Evolutionary conservation across 2,888 invertebrate species (phyloP).

Genomic region (Eupithecia pulchellata): DNA sequence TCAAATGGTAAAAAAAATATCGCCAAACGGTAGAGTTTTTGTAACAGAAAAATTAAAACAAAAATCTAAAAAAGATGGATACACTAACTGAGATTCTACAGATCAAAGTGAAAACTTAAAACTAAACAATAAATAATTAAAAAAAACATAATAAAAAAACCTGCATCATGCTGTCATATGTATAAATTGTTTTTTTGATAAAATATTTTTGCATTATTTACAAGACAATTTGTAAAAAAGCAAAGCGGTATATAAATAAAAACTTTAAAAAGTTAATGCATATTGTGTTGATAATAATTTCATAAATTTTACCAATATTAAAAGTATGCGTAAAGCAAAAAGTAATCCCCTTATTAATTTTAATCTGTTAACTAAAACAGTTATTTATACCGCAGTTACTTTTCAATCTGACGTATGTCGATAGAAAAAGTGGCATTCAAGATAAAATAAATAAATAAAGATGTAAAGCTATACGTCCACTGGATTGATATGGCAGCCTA

Average conservation of each 20-base stretch:
- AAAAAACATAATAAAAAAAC: slow-evolving; percentile 57
- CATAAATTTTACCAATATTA: neutral
- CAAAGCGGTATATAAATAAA: slow-evolving; percentile 11
- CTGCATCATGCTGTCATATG: slow-evolving; percentile 67
- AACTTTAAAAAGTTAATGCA: too few relatives aligned
- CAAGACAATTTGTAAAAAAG: slow-evolving; percentile 25
- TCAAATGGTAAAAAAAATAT: neutral
- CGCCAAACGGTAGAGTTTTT: slow-evolving; percentile 4
- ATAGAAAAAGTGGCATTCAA: neutral
- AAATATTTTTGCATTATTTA: slow-evolving; percentile 12
- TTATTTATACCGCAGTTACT: neutral
- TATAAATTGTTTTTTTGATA: slow-evolving; percentile 31
- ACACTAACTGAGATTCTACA: slow-evolving; percentile 73
- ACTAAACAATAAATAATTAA: slow-evolving; percentile 59
- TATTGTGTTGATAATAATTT: neutral
- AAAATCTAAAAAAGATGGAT: slow-evolving; percentile 49
- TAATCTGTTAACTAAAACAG: slow-evolving; percentile 9
- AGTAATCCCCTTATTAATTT: neutral
- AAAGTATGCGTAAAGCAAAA: neutral
- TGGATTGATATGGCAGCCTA: neutral
- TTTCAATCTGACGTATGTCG: neutral
- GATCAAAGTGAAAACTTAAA: slow-evolving; percentile 57
- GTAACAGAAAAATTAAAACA: slow-evolving; percentile 13
- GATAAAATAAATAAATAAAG: too few relatives aligned
- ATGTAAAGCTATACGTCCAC: neutral